These are phyloP conservation scores for Streblospio benedicti DNA, from an alignment of 1,140 invertebrate genomes.

Conservation along the genomic window DNA sequence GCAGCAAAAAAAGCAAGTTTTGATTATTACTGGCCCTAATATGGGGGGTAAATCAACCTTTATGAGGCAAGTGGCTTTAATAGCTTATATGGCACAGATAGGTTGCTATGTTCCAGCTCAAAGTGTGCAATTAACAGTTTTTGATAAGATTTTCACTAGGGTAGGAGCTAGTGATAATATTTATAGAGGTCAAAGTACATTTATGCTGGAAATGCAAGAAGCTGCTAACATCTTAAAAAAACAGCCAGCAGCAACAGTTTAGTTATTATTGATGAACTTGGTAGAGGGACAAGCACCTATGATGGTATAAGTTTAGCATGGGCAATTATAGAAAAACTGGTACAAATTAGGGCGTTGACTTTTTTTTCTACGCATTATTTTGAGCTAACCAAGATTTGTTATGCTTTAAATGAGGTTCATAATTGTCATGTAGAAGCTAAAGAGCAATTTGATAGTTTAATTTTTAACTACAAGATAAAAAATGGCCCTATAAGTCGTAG, in stretches of 20 bases:
- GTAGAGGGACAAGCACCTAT: background rate
- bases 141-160: background rate
- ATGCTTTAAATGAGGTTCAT: background rate
- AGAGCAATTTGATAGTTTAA: background rate
- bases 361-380: background rate
- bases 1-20: background rate
- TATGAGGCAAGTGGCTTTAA: slow-evolving; percentile 1
- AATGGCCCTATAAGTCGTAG: background rate
- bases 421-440: background rate
- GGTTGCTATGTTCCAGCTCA: background rate
- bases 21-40: background rate
- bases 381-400: background rate
- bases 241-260: background rate
- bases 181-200: background rate
- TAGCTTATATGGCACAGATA: background rate
- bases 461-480: background rate
- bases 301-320: background rate
- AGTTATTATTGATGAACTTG: background rate
- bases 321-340: background rate
- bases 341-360: background rate
- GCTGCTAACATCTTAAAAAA: background rate
- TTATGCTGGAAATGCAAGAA: slow-evolving; percentile 1
- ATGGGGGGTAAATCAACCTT: background rate
- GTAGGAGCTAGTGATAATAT: background rate
- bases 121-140: background rate